These are phyloP conservation scores for Pterocles orientalis DNA, from an alignment of 2,113 vertebrate species.

Conservation along the genomic window DNA sequence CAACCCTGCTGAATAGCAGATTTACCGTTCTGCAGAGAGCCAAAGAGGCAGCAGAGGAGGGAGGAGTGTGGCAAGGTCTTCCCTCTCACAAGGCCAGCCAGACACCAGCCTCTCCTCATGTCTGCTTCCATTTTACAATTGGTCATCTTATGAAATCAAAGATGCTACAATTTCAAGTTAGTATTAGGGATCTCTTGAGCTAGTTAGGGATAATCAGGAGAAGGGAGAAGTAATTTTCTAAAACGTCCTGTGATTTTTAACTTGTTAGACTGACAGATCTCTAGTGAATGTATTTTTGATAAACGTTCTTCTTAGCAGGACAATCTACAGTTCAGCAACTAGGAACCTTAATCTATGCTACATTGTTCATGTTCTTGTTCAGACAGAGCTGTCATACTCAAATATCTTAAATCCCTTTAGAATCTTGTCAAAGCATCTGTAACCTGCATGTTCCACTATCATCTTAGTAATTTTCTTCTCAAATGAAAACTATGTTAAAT, in stretches of 20 bases:
- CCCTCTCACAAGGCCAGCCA: accelerated
- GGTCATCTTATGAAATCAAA: neutral
- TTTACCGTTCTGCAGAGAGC: neutral
- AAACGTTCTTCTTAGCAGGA: neutral
- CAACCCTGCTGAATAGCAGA: neutral
- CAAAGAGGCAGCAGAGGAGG: neutral
- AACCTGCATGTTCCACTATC: neutral
- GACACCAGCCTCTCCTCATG: neutral
- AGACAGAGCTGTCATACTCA: neutral
- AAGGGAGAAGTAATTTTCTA: neutral
- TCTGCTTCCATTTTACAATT: neutral
- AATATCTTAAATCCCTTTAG: conserved; percentile 14
- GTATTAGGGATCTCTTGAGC: neutral
- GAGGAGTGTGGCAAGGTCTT: neutral
- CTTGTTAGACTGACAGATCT: neutral
- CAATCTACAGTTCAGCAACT: conserved; percentile 5
- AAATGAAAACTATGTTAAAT: neutral
- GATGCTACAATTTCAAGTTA: neutral
- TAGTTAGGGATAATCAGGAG: neutral
- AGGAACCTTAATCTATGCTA: neutral
- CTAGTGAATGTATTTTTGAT: neutral
- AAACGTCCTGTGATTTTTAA: neutral
- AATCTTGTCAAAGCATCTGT: neutral
- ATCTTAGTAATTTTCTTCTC: neutral
- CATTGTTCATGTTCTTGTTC: neutral